Evolutionary conservation across 2,888 invertebrate genomes (phyloP).

Genomic region (Heliconius sara): DNA sequence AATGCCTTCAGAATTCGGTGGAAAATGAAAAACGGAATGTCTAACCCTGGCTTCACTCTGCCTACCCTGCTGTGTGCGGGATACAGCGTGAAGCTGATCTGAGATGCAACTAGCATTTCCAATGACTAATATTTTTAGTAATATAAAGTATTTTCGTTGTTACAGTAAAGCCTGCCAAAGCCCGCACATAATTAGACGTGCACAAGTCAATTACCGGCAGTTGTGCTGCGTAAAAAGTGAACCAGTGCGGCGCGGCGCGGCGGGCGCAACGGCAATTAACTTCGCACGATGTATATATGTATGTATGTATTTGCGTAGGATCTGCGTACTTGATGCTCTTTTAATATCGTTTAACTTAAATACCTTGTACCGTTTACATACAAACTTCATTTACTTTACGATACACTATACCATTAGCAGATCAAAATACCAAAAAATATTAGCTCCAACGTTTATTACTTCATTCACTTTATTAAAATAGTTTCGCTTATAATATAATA

Average conservation of each 20-base stretch:
- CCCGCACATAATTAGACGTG: constrained; percentile 30
- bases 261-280: constrained; percentile 54
- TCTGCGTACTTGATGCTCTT: constrained; percentile 55
- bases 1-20: no score
- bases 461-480: constrained; percentile 20
- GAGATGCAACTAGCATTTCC: background rate
- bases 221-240: constrained; percentile 33
- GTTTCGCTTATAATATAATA: constrained; percentile 10
- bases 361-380: constrained; percentile 52
- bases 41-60: no score
- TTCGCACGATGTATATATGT: constrained; percentile 48
- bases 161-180: constrained; percentile 9
- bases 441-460: constrained; percentile 12
- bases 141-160: constrained; percentile 5
- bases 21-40: no score
- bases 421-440: constrained; percentile 20
- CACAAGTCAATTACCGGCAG: constrained; percentile 43
- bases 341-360: constrained; percentile 61
- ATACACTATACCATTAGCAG: constrained; percentile 51
- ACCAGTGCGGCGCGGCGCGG: constrained; percentile 41
- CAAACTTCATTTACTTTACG: constrained; percentile 59
- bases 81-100: no score
- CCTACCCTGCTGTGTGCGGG: no score
- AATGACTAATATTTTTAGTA: background rate
- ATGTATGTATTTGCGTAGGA: constrained; percentile 52